Conservation (phyloP, 2,888 invertebrate species). For the Octodonta nipae region DNA sequence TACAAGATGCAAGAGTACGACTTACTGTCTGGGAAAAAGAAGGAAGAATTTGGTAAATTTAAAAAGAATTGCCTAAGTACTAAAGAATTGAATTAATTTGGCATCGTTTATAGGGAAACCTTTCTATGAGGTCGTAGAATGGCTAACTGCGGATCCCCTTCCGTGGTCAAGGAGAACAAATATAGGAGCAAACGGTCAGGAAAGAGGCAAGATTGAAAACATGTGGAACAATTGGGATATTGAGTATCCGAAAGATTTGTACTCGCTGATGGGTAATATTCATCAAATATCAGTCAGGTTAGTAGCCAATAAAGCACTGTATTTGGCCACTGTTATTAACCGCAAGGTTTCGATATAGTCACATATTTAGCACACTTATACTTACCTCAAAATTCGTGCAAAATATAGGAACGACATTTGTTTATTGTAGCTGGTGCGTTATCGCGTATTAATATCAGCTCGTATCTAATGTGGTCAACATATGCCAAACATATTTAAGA, state of each 20-base stretch:
- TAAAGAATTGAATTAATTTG: no score
- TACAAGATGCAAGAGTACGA: constrained; percentile 39
- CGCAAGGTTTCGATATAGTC: no score
- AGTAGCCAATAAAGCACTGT: no score
- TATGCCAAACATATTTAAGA: no score
- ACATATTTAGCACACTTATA: no score
- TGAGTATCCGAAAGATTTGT: constrained; percentile 53
- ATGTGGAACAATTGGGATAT: constrained; percentile 56
- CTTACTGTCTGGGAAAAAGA: constrained; percentile 29
- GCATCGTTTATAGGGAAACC: constrained; percentile 20
- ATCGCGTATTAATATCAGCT: no score
- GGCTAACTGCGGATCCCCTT: constrained; percentile 29
- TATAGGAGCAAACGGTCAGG: constrained; percentile 20
- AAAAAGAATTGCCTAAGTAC: no score
- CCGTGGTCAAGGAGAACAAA: constrained; percentile 29
- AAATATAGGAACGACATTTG: no score
- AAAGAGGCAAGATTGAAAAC: constrained; percentile 19
- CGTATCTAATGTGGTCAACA: no score
- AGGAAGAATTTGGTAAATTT: constrained; percentile 26
- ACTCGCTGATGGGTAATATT: constrained; percentile 52
- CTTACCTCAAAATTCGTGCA: background rate
- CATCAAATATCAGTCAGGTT: constrained; percentile 42
- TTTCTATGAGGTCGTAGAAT: constrained; percentile 31
- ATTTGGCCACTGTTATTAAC: no score
- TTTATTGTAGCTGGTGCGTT: no score